Percentiles rank a stretch among this genome's conserved stretches.
Conservation (phyloP, 2,797 vertebrate genomes). For the Gymnothorax javanicus region DNA sequence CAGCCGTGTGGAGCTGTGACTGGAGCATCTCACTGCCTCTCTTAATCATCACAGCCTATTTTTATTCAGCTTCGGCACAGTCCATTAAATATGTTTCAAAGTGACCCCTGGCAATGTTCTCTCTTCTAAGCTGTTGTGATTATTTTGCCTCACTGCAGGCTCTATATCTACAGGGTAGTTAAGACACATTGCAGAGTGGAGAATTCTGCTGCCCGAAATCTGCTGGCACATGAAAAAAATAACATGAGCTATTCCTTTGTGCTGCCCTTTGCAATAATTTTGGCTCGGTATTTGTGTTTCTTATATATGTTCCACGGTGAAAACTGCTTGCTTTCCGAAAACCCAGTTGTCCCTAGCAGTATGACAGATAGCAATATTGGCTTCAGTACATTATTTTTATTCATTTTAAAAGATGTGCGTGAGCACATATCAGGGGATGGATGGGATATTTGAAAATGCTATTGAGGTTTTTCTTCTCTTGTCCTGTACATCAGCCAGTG, state of each 20-base stretch:
- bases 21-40: background rate
- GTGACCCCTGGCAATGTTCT: conserved; percentile 11
- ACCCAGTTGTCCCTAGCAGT: background rate
- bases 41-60: conserved; percentile 28
- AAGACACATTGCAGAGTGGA: background rate
- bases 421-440: background rate
- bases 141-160: background rate
- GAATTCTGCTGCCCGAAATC: conserved; percentile 30
- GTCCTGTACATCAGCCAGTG: background rate
- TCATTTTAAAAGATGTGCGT: background rate
- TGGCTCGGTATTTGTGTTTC: background rate
- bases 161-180: background rate
- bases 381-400: background rate
- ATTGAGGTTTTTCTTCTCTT: conserved; percentile 6
- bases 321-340: background rate
- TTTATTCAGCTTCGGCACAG: conserved; percentile 16
- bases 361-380: background rate
- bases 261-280: conserved; percentile 22
- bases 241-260: conserved; percentile 38
- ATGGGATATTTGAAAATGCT: background rate
- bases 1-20: conserved; percentile 20
- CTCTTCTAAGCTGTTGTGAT: conserved; percentile 9
- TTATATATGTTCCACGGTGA: background rate
- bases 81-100: conserved; percentile 23
- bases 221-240: conserved; percentile 43